Conservation (phyloP, 2,888 invertebrate genomes). For the Meta bourneti region DNA sequence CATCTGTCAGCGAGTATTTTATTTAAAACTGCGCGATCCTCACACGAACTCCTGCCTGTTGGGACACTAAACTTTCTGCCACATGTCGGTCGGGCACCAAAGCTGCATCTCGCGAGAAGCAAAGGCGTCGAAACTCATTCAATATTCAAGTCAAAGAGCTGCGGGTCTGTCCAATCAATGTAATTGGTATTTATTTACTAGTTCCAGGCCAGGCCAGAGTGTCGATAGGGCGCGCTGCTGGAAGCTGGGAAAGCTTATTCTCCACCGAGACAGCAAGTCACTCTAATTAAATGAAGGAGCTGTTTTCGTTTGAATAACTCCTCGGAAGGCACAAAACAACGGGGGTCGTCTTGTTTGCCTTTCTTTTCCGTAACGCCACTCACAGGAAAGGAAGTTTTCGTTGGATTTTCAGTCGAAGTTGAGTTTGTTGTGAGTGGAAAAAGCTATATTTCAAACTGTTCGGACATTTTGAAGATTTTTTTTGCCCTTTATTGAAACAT, state of each 20-base stretch:
- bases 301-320: background rate
- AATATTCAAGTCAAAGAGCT: slow-evolving; percentile 34
- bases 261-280: background rate
- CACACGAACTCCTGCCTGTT: too few relatives aligned
- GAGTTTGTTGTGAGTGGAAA: background rate
- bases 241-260: too few relatives aligned
- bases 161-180: slow-evolving; percentile 36
- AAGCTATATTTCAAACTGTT: background rate
- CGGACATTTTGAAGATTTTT: too few relatives aligned
- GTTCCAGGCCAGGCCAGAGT: background rate
- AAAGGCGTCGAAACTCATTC: slow-evolving; percentile 44
- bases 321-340: background rate
- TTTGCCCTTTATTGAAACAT: too few relatives aligned
- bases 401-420: background rate
- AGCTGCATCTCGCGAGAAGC: background rate
- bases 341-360: background rate
- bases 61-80: too few relatives aligned
- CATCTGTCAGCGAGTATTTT: too few relatives aligned
- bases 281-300: background rate
- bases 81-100: too few relatives aligned
- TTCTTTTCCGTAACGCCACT: background rate
- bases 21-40: too few relatives aligned
- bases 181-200: slow-evolving; percentile 62
- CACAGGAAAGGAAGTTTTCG: background rate
- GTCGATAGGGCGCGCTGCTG: too few relatives aligned